Conservation (phyloP, 2,113 vertebrate species). For the Ammodytes marinus region DNA sequence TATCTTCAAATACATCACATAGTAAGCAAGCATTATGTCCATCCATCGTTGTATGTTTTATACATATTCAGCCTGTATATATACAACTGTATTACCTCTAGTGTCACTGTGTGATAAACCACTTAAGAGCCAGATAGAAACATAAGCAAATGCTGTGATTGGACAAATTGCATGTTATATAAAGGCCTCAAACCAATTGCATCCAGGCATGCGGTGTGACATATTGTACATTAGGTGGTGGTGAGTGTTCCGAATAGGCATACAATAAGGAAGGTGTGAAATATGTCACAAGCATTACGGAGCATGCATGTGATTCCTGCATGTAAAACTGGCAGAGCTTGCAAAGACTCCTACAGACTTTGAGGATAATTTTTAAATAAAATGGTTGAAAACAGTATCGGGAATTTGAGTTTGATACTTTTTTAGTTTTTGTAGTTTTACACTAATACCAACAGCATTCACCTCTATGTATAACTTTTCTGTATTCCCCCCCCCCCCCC, state of each 20-base stretch:
- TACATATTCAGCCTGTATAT: no score
- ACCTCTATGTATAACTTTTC: background rate
- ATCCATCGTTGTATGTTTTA: background rate
- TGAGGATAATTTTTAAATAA: background rate
- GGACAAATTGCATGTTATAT: conserved; percentile 10
- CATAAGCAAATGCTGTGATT: background rate
- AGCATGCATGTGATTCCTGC: background rate
- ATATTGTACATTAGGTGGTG: no score
- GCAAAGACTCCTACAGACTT: background rate
- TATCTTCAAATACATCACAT: background rate
- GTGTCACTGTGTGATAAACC: background rate
- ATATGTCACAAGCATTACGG: conserved; percentile 1
- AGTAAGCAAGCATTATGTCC: background rate
- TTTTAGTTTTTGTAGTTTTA: background rate
- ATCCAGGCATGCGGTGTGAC: background rate
- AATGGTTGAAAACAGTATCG: background rate
- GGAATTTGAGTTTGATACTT: background rate
- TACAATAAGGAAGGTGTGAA: conserved; percentile 14
- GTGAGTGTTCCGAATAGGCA: background rate
- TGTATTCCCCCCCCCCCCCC: background rate
- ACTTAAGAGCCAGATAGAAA: background rate
- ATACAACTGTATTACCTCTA: background rate
- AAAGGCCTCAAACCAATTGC: background rate
- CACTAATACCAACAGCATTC: background rate
- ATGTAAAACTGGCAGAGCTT: background rate